Evolutionary conservation across 1,140 invertebrate genomes (phyloP).

Genomic region (Drosophila busckii): DNA sequence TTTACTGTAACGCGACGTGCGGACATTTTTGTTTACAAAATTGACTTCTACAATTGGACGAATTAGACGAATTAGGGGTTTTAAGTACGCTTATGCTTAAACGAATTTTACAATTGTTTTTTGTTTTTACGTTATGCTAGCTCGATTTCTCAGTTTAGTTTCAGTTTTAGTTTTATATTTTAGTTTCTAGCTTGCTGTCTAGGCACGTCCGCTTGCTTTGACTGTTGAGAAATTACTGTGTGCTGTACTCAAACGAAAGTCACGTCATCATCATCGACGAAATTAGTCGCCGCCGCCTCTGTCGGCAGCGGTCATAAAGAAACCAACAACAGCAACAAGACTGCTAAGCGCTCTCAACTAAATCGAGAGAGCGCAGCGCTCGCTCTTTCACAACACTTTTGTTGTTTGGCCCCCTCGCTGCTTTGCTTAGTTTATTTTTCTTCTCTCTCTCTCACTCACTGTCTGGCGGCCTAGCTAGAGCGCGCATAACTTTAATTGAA

Average conservation of each 20-base stretch:
- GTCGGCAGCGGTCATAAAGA: conserved; percentile 33
- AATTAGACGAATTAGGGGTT: conserved; percentile 29
- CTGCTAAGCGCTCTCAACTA: not conserved
- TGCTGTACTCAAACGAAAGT: conserved; percentile 38
- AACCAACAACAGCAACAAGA: conserved; percentile 26
- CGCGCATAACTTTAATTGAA: conserved; percentile 17
- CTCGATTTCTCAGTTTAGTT: not conserved
- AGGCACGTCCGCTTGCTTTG: conserved; percentile 55
- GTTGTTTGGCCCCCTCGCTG: too few relatives aligned
- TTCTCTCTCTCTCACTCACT: not conserved
- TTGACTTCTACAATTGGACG: too few relatives aligned
- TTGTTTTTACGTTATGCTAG: conserved; percentile 6
- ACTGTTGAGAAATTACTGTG: conserved; percentile 57
- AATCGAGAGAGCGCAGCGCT: conserved; percentile 7
- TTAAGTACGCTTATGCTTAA: conserved; percentile 45
- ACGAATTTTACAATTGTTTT: conserved; percentile 3
- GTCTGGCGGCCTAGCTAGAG: not conserved
- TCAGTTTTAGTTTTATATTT: not conserved
- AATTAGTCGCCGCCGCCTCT: conserved; percentile 40
- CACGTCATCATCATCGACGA: conserved; percentile 63
- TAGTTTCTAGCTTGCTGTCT: conserved; percentile 6
- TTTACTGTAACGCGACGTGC: conserved; percentile 65
- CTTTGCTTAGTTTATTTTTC: too few relatives aligned
- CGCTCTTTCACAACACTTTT: too few relatives aligned
- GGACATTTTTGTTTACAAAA: conserved; percentile 50